Conservation (phyloP, 2,888 invertebrate species). For the Coelinius sp. region DNA sequence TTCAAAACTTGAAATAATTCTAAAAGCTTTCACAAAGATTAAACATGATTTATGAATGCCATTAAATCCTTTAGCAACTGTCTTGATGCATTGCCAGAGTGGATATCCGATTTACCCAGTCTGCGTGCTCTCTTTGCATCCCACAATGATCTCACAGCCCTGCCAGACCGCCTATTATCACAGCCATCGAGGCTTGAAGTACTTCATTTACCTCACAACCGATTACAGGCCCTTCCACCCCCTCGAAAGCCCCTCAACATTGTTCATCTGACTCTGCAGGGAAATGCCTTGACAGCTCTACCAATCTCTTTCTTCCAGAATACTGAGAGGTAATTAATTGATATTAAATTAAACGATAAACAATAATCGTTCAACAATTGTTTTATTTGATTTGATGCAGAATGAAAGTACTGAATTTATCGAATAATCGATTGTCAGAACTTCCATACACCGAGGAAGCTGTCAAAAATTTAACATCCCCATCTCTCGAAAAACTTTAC, state of each 20-base stretch:
- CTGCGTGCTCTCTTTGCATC: slow-evolving; percentile 82
- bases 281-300: slow-evolving; percentile 82
- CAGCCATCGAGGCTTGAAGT: slow-evolving; percentile 82
- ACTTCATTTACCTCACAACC: slow-evolving; percentile 84
- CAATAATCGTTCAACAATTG: background rate
- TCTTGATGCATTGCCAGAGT: slow-evolving; percentile 81
- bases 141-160: slow-evolving; percentile 79
- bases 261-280: slow-evolving; percentile 79
- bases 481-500: slow-evolving; percentile 78
- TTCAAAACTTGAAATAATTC: background rate
- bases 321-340: slow-evolving; percentile 68
- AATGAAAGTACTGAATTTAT: slow-evolving; percentile 81
- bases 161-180: slow-evolving; percentile 83
- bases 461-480: slow-evolving; percentile 54
- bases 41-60: background rate
- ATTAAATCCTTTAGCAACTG: slow-evolving; percentile 73
- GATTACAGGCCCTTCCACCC: slow-evolving; percentile 81
- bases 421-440: slow-evolving; percentile 83
- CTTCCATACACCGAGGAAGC: slow-evolving; percentile 77
- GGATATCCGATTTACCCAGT: slow-evolving; percentile 82
- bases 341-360: background rate
- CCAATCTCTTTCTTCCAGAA: slow-evolving; percentile 83
- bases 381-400: slow-evolving; percentile 56
- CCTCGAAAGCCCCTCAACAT: slow-evolving; percentile 81
- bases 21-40: background rate